Percentiles rank a stretch among this genome's conserved stretches.
Evolutionary conservation across 2,797 vertebrate genomes (phyloP).

Genomic region (Triplophysa yarkandensis): DNA sequence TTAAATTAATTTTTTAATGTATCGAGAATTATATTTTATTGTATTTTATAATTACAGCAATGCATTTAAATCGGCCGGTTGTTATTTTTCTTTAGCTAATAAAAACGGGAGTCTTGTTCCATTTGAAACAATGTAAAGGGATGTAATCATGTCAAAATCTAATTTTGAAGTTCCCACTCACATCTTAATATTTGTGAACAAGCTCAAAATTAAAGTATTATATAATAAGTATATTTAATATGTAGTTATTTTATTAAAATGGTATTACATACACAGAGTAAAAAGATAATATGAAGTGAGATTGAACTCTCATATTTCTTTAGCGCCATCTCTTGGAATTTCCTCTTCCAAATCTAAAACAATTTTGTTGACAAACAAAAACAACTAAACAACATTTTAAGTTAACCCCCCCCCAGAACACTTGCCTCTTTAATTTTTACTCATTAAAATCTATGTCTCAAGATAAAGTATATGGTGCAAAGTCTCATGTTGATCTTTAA

Average conservation of each 20-base stretch:
- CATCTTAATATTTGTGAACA: background rate
- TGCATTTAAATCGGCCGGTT: too few species aligned
- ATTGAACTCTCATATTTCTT: slow-evolving; percentile 36
- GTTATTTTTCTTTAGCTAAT: too few species aligned
- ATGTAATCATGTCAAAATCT: background rate
- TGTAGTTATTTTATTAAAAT: background rate
- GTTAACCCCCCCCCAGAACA: too few species aligned
- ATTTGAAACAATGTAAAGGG: too few species aligned
- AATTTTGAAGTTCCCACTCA: background rate
- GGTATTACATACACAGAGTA: background rate
- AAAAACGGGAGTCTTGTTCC: too few species aligned
- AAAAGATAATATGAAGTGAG: background rate
- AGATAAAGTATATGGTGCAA: too few species aligned
- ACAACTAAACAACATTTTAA: too few species aligned
- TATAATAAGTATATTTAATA: background rate
- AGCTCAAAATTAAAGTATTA: background rate
- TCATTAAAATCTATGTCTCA: too few species aligned
- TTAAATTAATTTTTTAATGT: background rate
- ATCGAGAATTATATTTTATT: too few species aligned
- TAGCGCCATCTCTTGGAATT: slow-evolving; percentile 62
- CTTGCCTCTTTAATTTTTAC: too few species aligned
- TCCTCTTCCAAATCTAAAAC: background rate
- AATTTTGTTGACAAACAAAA: too few species aligned
- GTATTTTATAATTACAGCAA: too few species aligned
- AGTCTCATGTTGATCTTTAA: background rate